Evolutionary conservation across 2,797 vertebrate genomes (phyloP).

Genomic region (Graptemys geographica): DNA sequence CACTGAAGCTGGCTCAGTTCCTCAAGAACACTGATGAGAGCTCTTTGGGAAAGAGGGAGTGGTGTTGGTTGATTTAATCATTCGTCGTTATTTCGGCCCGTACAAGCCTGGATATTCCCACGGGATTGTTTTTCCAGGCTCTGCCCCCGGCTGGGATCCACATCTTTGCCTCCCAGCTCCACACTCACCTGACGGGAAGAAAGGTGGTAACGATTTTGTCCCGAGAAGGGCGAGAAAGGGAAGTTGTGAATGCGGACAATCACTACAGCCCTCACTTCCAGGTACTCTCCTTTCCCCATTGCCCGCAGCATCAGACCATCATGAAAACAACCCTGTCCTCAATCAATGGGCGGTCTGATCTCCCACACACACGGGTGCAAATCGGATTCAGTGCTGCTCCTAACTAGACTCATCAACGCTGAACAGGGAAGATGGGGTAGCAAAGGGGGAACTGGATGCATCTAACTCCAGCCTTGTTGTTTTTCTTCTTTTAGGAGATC

Average conservation of each 20-base stretch:
- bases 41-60: background rate
- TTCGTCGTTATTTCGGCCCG: background rate
- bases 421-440: background rate
- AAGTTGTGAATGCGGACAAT: constrained; percentile 90
- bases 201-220: constrained; percentile 89
- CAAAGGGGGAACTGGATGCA: background rate
- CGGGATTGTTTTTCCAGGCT: constrained; percentile 79
- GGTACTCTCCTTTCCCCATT: constrained; percentile 75
- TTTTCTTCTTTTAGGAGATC: constrained; percentile 85
- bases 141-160: constrained; percentile 88
- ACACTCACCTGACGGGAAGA: constrained; percentile 93
- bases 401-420: background rate
- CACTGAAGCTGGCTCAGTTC: background rate
- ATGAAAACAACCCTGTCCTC: background rate
- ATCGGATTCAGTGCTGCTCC: background rate
- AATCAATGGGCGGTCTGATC: fast-evolving
- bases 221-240: constrained; percentile 83
- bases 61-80: background rate
- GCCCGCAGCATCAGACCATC: background rate
- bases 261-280: constrained; percentile 98
- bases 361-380: fast-evolving
- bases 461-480: fast-evolving
- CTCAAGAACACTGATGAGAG: background rate
- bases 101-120: background rate
- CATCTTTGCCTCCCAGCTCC: constrained; percentile 97